These are phyloP conservation scores for Brachionus calyciflorus DNA, from an alignment of 1,140 invertebrate species.

Conservation along the genomic window DNA sequence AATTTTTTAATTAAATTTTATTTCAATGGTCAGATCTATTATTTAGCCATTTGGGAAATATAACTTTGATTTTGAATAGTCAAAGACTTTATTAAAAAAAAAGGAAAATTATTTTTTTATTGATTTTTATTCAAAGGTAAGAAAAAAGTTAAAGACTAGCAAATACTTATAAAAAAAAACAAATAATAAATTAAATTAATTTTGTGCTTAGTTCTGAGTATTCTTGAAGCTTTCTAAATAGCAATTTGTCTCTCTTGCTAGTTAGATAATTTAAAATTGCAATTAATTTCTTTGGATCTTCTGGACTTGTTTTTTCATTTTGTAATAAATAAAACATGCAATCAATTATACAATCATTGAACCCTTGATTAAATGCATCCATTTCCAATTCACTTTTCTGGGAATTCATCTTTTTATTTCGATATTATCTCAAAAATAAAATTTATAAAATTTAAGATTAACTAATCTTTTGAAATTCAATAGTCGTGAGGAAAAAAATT, in stretches of 20 bases:
- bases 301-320: background rate
- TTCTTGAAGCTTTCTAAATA: background rate
- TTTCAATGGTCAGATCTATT: background rate
- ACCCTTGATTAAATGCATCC: background rate
- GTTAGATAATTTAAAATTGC: slow-evolving; percentile 4
- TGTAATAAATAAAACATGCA: background rate
- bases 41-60: background rate
- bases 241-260: background rate
- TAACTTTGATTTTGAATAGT: background rate
- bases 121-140: background rate
- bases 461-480: too few species aligned
- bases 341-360: background rate
- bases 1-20: slow-evolving; percentile 22
- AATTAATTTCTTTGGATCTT: background rate
- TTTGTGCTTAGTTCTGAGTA: too few species aligned
- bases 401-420: background rate
- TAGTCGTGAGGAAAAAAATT: background rate
- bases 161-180: too few species aligned
- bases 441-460: too few species aligned
- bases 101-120: too few species aligned
- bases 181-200: background rate
- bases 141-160: background rate
- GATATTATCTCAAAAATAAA: background rate
- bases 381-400: background rate
- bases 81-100: slow-evolving; percentile 39